Percentiles rank a stretch among this genome's conserved stretches.
These are phyloP conservation scores for Chloroclysta siterata DNA, from an alignment of 2,888 invertebrate genomes.

Conservation along the genomic window DNA sequence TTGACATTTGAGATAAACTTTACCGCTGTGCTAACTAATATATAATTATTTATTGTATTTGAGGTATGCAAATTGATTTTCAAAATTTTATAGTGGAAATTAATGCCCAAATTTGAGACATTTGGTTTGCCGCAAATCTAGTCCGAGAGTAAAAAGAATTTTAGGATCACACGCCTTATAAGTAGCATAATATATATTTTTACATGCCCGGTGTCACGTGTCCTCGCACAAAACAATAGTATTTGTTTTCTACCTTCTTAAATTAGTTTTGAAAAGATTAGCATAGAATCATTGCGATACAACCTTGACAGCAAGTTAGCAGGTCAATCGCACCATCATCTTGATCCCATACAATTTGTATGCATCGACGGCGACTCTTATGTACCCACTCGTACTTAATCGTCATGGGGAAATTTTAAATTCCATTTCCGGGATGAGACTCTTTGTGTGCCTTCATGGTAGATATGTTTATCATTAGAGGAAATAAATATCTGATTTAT, in stretches of 20 bases:
- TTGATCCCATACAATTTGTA: constrained; percentile 43
- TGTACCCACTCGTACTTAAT: neutral
- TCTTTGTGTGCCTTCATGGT: constrained; percentile 12
- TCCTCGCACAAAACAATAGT: too few relatives aligned
- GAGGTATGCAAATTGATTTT: neutral
- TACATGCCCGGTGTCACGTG: too few relatives aligned
- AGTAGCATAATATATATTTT: too few relatives aligned
- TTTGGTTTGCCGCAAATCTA: too few relatives aligned
- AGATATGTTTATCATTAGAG: constrained; percentile 7
- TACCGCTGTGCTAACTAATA: neutral
- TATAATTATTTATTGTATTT: neutral
- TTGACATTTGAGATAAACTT: constrained; percentile 33
- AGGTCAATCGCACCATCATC: constrained; percentile 51
- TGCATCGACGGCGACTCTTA: constrained; percentile 40
- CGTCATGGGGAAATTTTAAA: constrained; percentile 45
- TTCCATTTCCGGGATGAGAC: constrained; percentile 48
- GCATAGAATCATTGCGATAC: constrained; percentile 32
- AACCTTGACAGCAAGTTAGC: constrained; percentile 51
- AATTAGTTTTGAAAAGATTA: constrained; percentile 7
- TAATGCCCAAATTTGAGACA: too few relatives aligned
- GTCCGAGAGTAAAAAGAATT: too few relatives aligned
- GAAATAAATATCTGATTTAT: neutral
- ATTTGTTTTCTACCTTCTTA: too few relatives aligned
- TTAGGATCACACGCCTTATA: too few relatives aligned
- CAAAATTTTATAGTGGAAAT: too few relatives aligned